These are phyloP conservation scores for Coleophora deauratella DNA, from an alignment of 2,888 invertebrate species.

Conservation along the genomic window DNA sequence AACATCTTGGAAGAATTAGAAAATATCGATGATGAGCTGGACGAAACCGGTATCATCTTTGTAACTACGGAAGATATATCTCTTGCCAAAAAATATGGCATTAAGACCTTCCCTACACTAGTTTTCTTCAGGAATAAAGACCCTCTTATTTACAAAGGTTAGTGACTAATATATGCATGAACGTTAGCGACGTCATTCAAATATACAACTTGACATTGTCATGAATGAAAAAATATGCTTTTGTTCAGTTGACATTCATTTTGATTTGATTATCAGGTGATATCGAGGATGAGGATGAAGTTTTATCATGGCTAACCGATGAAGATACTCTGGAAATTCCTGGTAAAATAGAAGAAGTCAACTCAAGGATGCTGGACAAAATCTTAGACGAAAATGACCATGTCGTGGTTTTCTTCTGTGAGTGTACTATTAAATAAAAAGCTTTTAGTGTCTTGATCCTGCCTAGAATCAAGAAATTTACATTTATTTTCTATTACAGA, in stretches of 20 bases:
- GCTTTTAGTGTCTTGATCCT: too few relatives aligned
- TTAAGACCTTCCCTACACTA: constrained; percentile 88
- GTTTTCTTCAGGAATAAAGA: constrained; percentile 95
- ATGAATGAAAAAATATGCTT: too few relatives aligned
- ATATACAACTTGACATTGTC: too few relatives aligned
- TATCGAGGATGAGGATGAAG: constrained; percentile 92
- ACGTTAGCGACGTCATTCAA: too few relatives aligned
- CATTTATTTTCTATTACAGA: constrained; percentile 66
- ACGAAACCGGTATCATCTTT: constrained; percentile 94
- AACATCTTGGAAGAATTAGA: constrained; percentile 89
- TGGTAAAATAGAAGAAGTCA: constrained; percentile 94
- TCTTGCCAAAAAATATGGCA: constrained; percentile 88
- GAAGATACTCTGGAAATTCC: constrained; percentile 93
- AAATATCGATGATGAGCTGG: constrained; percentile 94
- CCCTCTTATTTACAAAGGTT: constrained; percentile 85
- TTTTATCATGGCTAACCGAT: constrained; percentile 92
- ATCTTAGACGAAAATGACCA: constrained; percentile 90
- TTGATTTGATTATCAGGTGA: constrained; percentile 72
- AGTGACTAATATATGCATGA: too few relatives aligned
- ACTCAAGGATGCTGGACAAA: constrained; percentile 91
- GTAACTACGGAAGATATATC: constrained; percentile 91
- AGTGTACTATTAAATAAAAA: constrained; percentile 45
- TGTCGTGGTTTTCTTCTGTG: constrained; percentile 94
- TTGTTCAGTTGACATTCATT: too few relatives aligned
- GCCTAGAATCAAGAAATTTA: background rate